Percentiles rank a stretch among this genome's conserved stretches.
phyloP scores from a whole-genome alignment of 1,140 invertebrate genomes.

The Atopsyche davidsoni region DNA sequence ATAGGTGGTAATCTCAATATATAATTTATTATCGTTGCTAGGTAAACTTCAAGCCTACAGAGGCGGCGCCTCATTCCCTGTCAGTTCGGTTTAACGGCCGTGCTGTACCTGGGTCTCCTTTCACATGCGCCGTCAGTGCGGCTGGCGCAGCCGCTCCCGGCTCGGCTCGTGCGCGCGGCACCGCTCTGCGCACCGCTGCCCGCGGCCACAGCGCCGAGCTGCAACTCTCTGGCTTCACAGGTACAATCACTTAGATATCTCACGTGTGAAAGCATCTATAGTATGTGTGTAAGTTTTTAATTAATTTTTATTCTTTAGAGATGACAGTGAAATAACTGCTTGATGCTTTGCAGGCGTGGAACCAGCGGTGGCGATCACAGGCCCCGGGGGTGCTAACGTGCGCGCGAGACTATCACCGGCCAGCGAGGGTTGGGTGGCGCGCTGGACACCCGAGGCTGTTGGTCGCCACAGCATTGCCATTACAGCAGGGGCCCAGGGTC shows the following conservation, averaged over 20 bases:
- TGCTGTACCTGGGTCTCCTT: conserved; percentile 87
- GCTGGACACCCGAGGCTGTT: conserved; percentile 77
- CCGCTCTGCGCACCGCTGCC: conserved; percentile 53
- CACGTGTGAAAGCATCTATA: too few relatives aligned
- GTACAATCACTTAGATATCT: conserved; percentile 29
- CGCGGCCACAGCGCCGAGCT: conserved; percentile 51
- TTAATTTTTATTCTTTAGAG: too few relatives aligned
- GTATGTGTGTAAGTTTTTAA: too few relatives aligned
- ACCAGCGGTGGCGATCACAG: conserved; percentile 66
- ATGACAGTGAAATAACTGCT: neutral
- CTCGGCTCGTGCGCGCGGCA: conserved; percentile 48
- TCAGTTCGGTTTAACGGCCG: conserved; percentile 96
- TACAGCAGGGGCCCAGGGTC: conserved; percentile 59
- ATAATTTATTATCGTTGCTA: conserved; percentile 32
- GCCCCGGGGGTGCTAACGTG: conserved; percentile 70
- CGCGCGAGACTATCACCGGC: conserved; percentile 57
- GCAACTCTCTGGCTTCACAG: conserved; percentile 49
- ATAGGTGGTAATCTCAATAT: neutral
- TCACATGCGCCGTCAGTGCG: conserved; percentile 67
- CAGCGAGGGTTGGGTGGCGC: conserved; percentile 58
- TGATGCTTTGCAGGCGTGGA: conserved; percentile 46
- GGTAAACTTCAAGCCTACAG: conserved; percentile 95
- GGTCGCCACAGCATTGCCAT: conserved; percentile 80
- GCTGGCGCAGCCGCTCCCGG: conserved; percentile 20
- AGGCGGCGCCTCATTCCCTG: conserved; percentile 78